A percentile compares a stretch with the other conserved stretches of the same genome.
Conservation (phyloP, 2,888 invertebrate species). For the Thalpophila matura region DNA sequence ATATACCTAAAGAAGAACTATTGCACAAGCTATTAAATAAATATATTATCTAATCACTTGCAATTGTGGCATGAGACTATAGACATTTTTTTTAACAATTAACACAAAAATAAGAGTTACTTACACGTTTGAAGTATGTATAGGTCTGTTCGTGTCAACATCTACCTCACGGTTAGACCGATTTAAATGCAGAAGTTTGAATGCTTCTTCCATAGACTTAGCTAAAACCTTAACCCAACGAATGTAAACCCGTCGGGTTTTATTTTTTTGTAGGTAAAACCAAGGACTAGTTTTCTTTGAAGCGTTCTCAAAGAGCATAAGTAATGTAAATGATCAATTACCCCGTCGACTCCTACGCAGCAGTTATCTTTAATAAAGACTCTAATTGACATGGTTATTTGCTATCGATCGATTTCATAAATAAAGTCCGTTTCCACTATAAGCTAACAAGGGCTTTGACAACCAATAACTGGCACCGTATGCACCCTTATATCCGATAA, state of each 20-base stretch:
- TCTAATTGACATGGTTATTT: conserved; percentile 27
- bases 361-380: conserved; percentile 2
- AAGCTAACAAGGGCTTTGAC: conserved; percentile 35
- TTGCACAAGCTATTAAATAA: conserved; percentile 5
- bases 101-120: too few relatives aligned
- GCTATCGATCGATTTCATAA: conserved; percentile 36
- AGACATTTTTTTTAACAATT: too few relatives aligned
- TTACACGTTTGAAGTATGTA: too few relatives aligned
- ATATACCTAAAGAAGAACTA: background rate
- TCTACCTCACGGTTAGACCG: too few relatives aligned
- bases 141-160: too few relatives aligned
- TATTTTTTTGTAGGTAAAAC: background rate
- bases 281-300: background rate
- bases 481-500: conserved; percentile 32
- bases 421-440: conserved; percentile 23
- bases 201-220: too few relatives aligned
- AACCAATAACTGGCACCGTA: conserved; percentile 22
- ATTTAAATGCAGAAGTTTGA: too few relatives aligned
- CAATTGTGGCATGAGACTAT: too few relatives aligned
- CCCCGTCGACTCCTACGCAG: background rate
- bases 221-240: too few relatives aligned
- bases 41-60: too few relatives aligned
- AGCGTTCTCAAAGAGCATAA: conserved; percentile 4
- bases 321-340: conserved; percentile 18
- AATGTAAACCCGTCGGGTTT: too few relatives aligned